A percentile compares a stretch with the other conserved stretches of the same genome.
These are phyloP conservation scores for Pseudocheirus occidentalis DNA, from an alignment of 2,797 vertebrate species.

Conservation along the genomic window DNA sequence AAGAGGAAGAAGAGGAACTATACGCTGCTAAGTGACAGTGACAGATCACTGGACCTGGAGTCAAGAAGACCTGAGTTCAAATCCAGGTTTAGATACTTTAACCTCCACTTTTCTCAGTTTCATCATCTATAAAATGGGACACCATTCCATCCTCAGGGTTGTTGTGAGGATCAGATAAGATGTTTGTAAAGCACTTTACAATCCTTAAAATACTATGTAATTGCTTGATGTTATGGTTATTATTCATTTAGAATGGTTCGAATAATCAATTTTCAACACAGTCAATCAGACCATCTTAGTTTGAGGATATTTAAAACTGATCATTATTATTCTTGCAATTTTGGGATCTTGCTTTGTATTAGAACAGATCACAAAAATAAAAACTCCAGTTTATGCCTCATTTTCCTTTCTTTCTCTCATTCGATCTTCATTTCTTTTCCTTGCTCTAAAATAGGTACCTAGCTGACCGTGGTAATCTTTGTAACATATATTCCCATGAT, in stretches of 20 bases:
- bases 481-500: slow-evolving; percentile 56
- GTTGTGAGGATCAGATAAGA: background rate
- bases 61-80: background rate
- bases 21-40: background rate
- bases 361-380: background rate
- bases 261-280: background rate
- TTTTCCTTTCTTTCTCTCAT: background rate
- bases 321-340: slow-evolving; percentile 33
- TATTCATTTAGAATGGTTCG: background rate
- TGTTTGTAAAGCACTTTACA: background rate
- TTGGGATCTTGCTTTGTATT: background rate
- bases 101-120: background rate
- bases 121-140: background rate
- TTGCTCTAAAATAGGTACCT: slow-evolving; percentile 3
- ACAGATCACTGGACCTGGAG: background rate
- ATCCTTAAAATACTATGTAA: background rate
- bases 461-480: slow-evolving; percentile 18
- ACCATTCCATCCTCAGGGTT: background rate
- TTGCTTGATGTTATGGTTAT: background rate
- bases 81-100: background rate
- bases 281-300: slow-evolving; percentile 6
- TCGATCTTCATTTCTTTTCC: background rate
- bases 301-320: background rate
- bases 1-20: background rate
- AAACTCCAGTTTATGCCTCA: slow-evolving; percentile 25